A percentile compares a stretch with the other conserved stretches of the same genome.
These are phyloP conservation scores for Ruditapes philippinarum DNA, from an alignment of 1,140 invertebrate genomes.

Conservation along the genomic window DNA sequence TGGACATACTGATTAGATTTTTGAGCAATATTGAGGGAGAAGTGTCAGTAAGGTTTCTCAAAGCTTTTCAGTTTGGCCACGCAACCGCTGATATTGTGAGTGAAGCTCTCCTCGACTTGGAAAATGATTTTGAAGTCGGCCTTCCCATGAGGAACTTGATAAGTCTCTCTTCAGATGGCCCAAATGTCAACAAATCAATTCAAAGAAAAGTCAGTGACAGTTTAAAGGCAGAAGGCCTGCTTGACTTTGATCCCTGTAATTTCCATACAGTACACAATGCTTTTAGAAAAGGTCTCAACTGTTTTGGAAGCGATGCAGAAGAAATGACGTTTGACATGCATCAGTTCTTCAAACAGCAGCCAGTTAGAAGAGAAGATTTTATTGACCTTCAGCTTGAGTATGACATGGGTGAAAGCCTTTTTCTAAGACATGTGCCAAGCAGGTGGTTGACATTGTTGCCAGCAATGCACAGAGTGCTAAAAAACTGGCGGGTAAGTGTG, in stretches of 20 bases:
- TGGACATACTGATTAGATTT: constrained; percentile 55
- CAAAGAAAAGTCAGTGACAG: constrained; percentile 19
- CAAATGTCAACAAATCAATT: constrained; percentile 57
- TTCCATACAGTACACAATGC: constrained; percentile 51
- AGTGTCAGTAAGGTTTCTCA: constrained; percentile 35
- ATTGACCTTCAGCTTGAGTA: constrained; percentile 47
- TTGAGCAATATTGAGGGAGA: too few relatives aligned
- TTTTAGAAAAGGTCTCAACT: too few relatives aligned
- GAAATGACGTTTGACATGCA: constrained; percentile 32
- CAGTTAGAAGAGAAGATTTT: constrained; percentile 33
- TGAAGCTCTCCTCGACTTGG: constrained; percentile 32
- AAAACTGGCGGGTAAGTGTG: constrained; percentile 38
- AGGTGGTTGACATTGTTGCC: constrained; percentile 14
- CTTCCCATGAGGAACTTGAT: constrained; percentile 20
- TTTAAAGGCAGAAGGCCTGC: too few relatives aligned
- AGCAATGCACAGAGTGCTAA: constrained; percentile 31
- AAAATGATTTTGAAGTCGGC: neutral
- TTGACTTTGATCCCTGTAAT: constrained; percentile 50
- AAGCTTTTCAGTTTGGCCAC: constrained; percentile 57
- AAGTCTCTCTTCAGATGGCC: constrained; percentile 48
- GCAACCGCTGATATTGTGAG: constrained; percentile 42
- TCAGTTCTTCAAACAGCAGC: constrained; percentile 38
- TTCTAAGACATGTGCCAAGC: constrained; percentile 32
- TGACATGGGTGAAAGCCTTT: constrained; percentile 50
- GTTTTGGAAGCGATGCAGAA: constrained; percentile 40